Conservation (phyloP, 2,113 vertebrate genomes). For the Microcebus ravelobensis region DNA sequence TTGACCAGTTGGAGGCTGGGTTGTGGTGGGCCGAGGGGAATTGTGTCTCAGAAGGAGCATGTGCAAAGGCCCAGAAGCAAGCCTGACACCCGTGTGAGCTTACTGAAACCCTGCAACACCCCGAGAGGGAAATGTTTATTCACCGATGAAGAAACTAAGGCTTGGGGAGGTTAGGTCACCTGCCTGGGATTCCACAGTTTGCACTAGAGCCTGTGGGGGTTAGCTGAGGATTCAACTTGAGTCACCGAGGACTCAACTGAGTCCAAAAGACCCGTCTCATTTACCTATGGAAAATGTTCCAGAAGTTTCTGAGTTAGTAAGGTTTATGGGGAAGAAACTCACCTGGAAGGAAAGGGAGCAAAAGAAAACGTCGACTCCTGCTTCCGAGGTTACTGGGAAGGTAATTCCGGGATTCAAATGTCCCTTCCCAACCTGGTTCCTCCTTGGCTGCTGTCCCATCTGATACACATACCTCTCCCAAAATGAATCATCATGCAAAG, state of each 20-base stretch:
- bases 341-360: background rate
- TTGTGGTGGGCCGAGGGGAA: background rate
- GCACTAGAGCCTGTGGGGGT: background rate
- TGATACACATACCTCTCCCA: background rate
- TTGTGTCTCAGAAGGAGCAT: background rate
- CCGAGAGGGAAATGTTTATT: background rate
- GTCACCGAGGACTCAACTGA: background rate
- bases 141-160: background rate
- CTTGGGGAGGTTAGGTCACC: background rate
- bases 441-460: conserved; percentile 47
- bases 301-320: background rate
- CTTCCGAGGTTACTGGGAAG: background rate
- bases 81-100: accelerated
- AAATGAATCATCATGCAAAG: conserved; percentile 54
- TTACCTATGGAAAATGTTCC: background rate
- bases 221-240: background rate
- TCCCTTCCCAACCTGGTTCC: background rate
- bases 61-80: background rate
- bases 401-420: background rate
- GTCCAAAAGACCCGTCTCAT: background rate
- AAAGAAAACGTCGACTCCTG: background rate
- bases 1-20: background rate
- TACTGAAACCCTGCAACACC: background rate
- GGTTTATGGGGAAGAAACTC: background rate
- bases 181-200: background rate